Base-by-base conservation (phyloP, 2,888 invertebrate species). In the Lochmaea crataegi region DNA sequence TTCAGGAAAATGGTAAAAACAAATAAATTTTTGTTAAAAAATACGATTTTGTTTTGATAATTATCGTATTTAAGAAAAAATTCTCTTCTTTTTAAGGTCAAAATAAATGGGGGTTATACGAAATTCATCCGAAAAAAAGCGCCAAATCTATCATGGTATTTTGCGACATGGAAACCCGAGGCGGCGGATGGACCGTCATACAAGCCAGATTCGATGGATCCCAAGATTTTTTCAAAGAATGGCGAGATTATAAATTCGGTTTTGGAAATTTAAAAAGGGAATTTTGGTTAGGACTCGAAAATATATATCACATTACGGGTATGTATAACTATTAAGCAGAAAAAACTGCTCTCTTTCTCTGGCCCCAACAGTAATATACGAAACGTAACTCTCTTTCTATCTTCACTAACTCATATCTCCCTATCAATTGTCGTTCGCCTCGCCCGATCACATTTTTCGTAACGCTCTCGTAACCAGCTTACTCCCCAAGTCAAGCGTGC, bases 211-310 rank as follows among this genome's bases (percentile, higher is more conserved):
- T 88, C 75, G 90, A 91, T 76, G 93, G 92, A 0, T 87, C 89
- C 1, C 89, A 92, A 79, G 92, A 91, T 80, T 93, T 93, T 81
- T 90, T 90, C 78, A 89, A 90, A 78, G 84, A 87, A 64, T 93
- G 92, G 93, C 80, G 87, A 0, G 91, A 91, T 57, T 93, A 93
- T 82, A 91, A 90, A 79, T 85, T 89, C 64, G 93, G 93, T 7
- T 93, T 93, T 80, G 93, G 93, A 14, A 92, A 93, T 81, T 85
- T 93, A 38, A 90, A 90, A 0, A 90, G 90, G 0, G 93, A 93
- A 81, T 93, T 92, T 84, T 93, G 93, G 89, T 87, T 93, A n/a
- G 93, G 93, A 0, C 83, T 92, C 73, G 92, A 93, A 73, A 91
- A 93, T 78, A 85, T 93, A 3, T 89, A 92, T 81, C 78, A 80